phyloP scores from a whole-genome alignment of 2,888 invertebrate species.

The Nomada fabriciana region DNA sequence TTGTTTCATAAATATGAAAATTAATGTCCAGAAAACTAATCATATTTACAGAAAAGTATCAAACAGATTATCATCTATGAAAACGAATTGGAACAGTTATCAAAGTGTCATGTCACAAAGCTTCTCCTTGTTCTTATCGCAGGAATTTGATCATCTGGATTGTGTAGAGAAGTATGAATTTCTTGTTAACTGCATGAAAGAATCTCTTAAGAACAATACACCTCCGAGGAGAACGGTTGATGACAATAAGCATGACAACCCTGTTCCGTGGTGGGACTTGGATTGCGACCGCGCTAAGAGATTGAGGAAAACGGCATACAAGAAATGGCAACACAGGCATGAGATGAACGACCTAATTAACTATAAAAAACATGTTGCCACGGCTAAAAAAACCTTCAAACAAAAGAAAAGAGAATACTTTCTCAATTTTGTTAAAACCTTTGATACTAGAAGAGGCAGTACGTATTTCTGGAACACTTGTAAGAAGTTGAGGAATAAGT shows the following conservation, averaged over 20 bases:
- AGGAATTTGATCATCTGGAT: background rate
- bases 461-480: slow-evolving; percentile 11
- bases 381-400: background rate
- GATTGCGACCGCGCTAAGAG: background rate
- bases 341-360: slow-evolving; percentile 3
- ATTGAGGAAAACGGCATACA: background rate
- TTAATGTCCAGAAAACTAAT: slow-evolving; percentile 2
- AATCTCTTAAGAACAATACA: background rate
- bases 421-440: background rate
- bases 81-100: slow-evolving; percentile 2
- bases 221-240: background rate
- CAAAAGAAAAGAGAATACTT: slow-evolving; percentile 1
- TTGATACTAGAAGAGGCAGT: background rate
- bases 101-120: background rate
- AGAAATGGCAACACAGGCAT: slow-evolving; percentile 8
- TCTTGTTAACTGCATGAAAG: background rate
- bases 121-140: background rate
- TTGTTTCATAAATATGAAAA: background rate
- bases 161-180: slow-evolving; percentile 15
- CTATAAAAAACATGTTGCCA: slow-evolving; percentile 2
- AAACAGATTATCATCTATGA: slow-evolving; percentile 10
- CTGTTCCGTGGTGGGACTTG: slow-evolving; percentile 11
- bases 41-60: background rate
- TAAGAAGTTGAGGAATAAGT: slow-evolving; percentile 18
- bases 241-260: background rate